Conservation (phyloP, 2,888 invertebrate genomes). For the Hoplodrina ambigua region DNA sequence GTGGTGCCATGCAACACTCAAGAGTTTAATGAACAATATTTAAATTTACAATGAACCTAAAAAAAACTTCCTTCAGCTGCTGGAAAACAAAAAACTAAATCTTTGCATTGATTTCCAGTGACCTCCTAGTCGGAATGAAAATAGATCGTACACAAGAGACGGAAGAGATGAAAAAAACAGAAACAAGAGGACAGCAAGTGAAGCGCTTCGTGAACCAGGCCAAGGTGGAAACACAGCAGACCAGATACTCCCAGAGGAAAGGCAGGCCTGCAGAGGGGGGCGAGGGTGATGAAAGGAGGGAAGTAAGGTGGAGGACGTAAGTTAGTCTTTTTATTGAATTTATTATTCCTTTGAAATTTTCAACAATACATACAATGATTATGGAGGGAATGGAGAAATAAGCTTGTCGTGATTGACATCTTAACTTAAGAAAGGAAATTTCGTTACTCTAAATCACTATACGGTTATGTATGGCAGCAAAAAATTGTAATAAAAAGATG, state of each 20-base stretch:
- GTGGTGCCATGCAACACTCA: too few relatives aligned
- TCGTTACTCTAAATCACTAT: too few relatives aligned
- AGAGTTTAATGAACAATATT: too few relatives aligned
- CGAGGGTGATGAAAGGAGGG: not conserved
- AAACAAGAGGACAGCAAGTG: slow-evolving; percentile 89
- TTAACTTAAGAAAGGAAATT: too few relatives aligned
- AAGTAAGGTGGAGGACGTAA: slow-evolving; percentile 31
- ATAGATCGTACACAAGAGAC: slow-evolving; percentile 91
- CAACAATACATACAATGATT: too few relatives aligned
- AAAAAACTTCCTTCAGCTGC: too few relatives aligned
- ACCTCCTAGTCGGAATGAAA: slow-evolving; percentile 94
- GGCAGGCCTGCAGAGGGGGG: slow-evolving; percentile 1
- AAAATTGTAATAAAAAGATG: too few relatives aligned
- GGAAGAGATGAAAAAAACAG: slow-evolving; percentile 69
- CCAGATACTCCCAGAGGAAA: slow-evolving; percentile 71
- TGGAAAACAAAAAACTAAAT: too few relatives aligned
- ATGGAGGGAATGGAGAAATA: too few relatives aligned
- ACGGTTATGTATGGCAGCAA: too few relatives aligned
- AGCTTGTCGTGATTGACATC: too few relatives aligned
- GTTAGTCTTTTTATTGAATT: not conserved
- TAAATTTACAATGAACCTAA: too few relatives aligned
- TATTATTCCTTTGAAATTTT: not conserved
- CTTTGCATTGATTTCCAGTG: slow-evolving; percentile 85
- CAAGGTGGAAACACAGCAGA: slow-evolving; percentile 66
- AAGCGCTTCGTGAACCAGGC: slow-evolving; percentile 83